Evolutionary conservation across 2,888 invertebrate genomes (phyloP).

Genomic region (Ptilodon capucinus): DNA sequence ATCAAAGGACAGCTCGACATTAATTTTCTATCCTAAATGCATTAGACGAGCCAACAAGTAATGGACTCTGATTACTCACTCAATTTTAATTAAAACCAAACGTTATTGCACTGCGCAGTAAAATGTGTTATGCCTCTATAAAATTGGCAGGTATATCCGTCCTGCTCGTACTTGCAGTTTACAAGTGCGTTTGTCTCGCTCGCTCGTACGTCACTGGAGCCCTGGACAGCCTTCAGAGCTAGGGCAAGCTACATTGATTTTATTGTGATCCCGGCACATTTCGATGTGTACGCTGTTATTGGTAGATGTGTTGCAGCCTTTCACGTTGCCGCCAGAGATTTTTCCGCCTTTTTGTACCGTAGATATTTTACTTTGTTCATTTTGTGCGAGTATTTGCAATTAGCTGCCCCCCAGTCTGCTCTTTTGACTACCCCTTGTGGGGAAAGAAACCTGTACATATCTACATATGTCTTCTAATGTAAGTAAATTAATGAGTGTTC

Average conservation of each 20-base stretch:
- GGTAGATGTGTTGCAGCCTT: background rate
- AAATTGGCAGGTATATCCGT: conserved; percentile 35
- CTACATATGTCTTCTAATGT: no score
- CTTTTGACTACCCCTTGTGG: no score
- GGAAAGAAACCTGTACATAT: no score
- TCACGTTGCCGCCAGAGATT: background rate
- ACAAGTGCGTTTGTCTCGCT: conserved; percentile 25
- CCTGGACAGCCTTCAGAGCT: conserved; percentile 44
- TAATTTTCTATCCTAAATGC: background rate
- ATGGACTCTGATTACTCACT: conserved; percentile 13
- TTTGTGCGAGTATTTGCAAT: background rate
- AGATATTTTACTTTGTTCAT: background rate
- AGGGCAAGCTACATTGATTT: conserved; percentile 56
- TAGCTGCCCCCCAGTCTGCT: background rate
- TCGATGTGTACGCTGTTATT: background rate
- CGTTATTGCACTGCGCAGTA: conserved; percentile 42
- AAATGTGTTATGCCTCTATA: conserved; percentile 47
- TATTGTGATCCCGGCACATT: conserved; percentile 35
- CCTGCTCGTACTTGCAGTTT: conserved; percentile 21
- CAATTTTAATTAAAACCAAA: conserved; percentile 47
- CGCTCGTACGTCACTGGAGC: conserved; percentile 27
- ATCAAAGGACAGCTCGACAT: background rate
- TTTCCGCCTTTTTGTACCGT: background rate
- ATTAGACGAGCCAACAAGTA: background rate
- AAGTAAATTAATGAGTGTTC: no score